A percentile compares a stretch with the other conserved stretches of the same genome.
Evolutionary conservation across 1,140 invertebrate species (phyloP).

Genomic region (Magallana ariakensis): DNA sequence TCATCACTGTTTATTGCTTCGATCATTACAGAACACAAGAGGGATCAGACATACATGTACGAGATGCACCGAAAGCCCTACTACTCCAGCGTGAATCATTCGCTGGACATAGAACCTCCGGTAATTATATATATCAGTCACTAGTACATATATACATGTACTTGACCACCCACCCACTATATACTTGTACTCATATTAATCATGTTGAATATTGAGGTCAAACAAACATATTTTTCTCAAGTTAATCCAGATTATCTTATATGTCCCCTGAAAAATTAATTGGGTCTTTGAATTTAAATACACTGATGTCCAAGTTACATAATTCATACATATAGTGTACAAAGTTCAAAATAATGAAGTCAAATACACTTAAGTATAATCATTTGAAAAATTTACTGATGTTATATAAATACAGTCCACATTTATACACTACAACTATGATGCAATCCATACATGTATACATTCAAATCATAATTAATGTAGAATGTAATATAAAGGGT

Average conservation of each 20-base stretch:
- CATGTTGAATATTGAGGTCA: too few species aligned
- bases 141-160: not conserved
- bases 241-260: not conserved
- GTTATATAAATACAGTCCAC: too few species aligned
- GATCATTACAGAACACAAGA: slow-evolving; percentile 55
- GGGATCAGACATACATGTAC: slow-evolving; percentile 55
- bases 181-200: not conserved
- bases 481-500: too few species aligned
- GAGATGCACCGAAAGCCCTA: slow-evolving; percentile 60
- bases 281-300: not conserved
- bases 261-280: too few species aligned
- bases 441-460: too few species aligned
- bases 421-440: too few species aligned
- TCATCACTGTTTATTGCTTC: not conserved
- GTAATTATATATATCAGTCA: slow-evolving; percentile 37
- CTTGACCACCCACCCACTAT: not conserved
- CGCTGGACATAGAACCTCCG: slow-evolving; percentile 54
- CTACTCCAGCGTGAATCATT: slow-evolving; percentile 43
- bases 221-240: not conserved
- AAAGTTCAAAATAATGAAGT: not conserved
- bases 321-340: too few species aligned
- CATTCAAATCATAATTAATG: too few species aligned
- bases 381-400: not conserved
- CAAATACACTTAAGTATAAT: slow-evolving; percentile 3
- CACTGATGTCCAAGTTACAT: not conserved